These are phyloP conservation scores for Chrysochloris asiatica DNA, from an alignment of 2,113 vertebrate species.

Conservation along the genomic window DNA sequence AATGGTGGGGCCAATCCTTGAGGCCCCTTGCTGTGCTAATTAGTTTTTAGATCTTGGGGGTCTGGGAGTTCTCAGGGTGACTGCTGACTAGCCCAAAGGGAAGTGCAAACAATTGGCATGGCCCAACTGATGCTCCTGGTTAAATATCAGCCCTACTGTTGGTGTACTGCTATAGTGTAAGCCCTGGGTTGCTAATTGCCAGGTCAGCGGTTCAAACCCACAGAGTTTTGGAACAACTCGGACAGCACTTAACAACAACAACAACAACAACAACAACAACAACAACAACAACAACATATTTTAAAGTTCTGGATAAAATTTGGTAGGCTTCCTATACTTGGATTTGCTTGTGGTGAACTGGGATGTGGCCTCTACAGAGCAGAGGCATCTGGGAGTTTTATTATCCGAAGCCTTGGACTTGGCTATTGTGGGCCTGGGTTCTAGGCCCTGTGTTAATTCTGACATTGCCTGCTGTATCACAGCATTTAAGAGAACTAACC, in stretches of 20 bases:
- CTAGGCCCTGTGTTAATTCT: background rate
- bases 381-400: background rate
- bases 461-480: background rate
- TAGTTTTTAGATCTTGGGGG: background rate
- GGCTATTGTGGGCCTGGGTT: background rate
- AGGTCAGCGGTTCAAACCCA: no score
- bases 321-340: background rate
- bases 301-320: background rate
- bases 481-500: conserved; percentile 65
- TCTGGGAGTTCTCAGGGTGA: background rate
- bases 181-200: no score
- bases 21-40: background rate
- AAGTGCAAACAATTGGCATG: background rate
- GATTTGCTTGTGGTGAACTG: background rate
- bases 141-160: background rate
- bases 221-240: no score
- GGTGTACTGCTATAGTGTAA: no score
- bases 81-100: background rate
- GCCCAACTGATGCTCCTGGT: background rate
- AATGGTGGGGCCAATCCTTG: background rate
- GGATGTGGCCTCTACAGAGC: background rate
- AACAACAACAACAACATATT: no score
- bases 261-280: no score
- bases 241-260: no score
- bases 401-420: background rate